phyloP scores from a whole-genome alignment of 2,888 invertebrate genomes.

The Mimas tiliae region DNA sequence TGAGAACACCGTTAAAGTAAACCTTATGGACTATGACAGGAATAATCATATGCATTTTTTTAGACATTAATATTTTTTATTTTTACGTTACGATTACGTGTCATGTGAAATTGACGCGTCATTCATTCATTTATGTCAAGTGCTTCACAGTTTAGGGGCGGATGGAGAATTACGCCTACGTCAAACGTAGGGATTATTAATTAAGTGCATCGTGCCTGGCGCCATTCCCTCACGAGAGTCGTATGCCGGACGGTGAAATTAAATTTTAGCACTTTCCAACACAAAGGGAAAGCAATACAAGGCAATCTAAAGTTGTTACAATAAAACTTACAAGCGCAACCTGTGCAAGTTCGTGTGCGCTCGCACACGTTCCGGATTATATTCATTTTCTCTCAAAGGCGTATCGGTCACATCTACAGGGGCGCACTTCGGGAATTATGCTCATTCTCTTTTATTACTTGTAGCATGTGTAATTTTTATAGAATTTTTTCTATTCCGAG shows the following conservation, averaged over 20 bases:
- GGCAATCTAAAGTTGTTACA: slow-evolving; percentile 21
- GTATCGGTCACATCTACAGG: slow-evolving; percentile 23
- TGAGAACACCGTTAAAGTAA: too few relatives aligned
- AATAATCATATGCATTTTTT: too few relatives aligned
- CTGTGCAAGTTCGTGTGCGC: slow-evolving; percentile 37
- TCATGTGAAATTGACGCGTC: too few relatives aligned
- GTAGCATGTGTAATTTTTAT: not conserved
- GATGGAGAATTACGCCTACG: too few relatives aligned
- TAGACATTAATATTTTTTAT: too few relatives aligned
- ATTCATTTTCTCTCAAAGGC: slow-evolving; percentile 36
- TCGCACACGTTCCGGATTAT: slow-evolving; percentile 42
- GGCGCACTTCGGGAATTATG: not conserved
- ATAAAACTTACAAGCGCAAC: slow-evolving; percentile 26
- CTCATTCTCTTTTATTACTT: slow-evolving; percentile 3
- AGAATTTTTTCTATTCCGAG: not conserved
- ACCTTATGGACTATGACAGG: too few relatives aligned
- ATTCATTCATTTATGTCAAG: too few relatives aligned
- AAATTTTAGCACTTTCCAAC: slow-evolving; percentile 27
- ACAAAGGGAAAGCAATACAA: slow-evolving; percentile 27
- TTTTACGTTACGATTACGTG: too few relatives aligned
- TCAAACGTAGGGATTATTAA: too few relatives aligned
- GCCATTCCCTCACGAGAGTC: not conserved
- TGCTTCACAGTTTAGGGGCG: too few relatives aligned
- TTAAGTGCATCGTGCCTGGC: not conserved
- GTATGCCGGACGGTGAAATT: not conserved